Evolutionary conservation across 1,140 invertebrate species (phyloP), one percentile per base, ranked within the genome.

Genomic region (Aphaenogaster ashmeadi): DNA sequence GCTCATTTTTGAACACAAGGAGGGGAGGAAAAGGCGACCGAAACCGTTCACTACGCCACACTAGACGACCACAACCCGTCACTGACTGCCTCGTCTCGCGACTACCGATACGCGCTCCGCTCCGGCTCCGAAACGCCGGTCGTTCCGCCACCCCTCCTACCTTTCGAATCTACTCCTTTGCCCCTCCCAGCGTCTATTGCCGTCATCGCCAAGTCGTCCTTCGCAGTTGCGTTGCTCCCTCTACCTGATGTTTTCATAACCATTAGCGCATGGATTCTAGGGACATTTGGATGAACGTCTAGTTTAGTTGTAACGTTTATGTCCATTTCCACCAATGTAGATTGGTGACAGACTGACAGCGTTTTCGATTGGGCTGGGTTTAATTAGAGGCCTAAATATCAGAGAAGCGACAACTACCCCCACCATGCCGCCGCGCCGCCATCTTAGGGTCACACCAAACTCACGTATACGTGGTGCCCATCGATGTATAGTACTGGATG

Each of bases 1-100:
- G 97, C 98, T 99, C 98, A 99, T 99, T 95, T 95, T 97, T 92
- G 87, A 91, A 89, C 89, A 89, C 91, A 93, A 88, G 47, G 79
- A 88, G 87, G 85, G 41, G 54, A 69, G 44, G 47, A 75, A 41
- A 44, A 47, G 58, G 80, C 87, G 87, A 92, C 88, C 89, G 81
- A 79, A 91, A 93, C 87, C 86, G 86, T 87, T 90, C 91, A 93
- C 92, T 91, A 92, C 91, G 69, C 27, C 56, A 86, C 90, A 93
- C 92, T 92, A 87, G 75, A 84, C 69, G 90, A 91, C 54, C 91
- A 64, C 88, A 80, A 92, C 90, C 92, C 92, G 92, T 92, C 92
- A 92, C 88, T 88, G 89, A 94, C 92, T 92, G 89, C 90, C 91
- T 94, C 93, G 90, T 90, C 89, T 94, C 89, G 87, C 93, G 92